phyloP scores from a whole-genome alignment of 1,140 invertebrate species.

The roundworm (Caenorhabditis elegans) region DNA sequence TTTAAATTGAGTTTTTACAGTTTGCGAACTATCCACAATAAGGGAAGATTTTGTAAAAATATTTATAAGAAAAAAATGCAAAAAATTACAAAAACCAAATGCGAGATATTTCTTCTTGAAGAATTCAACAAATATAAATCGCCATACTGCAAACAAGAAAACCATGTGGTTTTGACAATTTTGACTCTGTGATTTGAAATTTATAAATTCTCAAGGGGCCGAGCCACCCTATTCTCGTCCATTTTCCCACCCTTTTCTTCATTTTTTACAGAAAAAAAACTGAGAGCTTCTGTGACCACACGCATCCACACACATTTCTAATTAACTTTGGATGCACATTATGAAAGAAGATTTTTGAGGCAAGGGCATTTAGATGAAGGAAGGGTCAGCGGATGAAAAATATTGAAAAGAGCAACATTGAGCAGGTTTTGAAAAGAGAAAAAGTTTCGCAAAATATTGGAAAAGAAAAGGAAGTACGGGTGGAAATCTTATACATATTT shows the following conservation, averaged over 20 bases:
- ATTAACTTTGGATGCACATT: background rate
- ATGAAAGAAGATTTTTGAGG: too few relatives aligned
- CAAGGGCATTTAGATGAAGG: too few relatives aligned
- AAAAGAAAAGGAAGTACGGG: background rate
- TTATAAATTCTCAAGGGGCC: background rate
- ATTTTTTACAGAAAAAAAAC: background rate
- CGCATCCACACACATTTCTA: slow-evolving; percentile 17
- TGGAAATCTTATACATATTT: background rate
- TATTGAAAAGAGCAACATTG: too few relatives aligned
- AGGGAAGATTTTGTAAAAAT: too few relatives aligned
- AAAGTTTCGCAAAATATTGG: background rate
- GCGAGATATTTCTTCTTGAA: too few relatives aligned
- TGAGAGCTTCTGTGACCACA: background rate
- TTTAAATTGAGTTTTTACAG: too few relatives aligned
- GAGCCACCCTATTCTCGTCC: background rate
- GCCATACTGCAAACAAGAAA: background rate
- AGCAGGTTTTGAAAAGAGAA: background rate
- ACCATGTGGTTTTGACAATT: background rate
- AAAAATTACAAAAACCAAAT: too few relatives aligned
- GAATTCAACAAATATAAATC: too few relatives aligned
- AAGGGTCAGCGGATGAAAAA: too few relatives aligned
- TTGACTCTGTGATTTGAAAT: background rate
- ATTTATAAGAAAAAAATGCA: too few relatives aligned
- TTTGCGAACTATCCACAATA: too few relatives aligned
- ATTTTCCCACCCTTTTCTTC: background rate